These are phyloP conservation scores for Hippocampus comes DNA, from an alignment of 2,113 vertebrate genomes.

Conservation along the genomic window DNA sequence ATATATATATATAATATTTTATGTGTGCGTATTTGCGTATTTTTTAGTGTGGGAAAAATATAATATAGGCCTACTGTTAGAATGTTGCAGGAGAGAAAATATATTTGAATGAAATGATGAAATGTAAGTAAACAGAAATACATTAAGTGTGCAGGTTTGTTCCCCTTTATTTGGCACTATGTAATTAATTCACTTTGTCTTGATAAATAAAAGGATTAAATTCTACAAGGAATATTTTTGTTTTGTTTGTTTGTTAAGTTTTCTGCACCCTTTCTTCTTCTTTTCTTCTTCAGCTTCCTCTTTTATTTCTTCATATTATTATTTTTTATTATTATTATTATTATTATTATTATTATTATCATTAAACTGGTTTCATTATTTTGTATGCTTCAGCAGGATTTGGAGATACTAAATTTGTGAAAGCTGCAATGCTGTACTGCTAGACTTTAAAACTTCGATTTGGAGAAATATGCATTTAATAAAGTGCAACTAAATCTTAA, in stretches of 20 bases:
- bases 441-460: not conserved
- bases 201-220: too few relatives aligned
- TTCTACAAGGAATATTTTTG: too few relatives aligned
- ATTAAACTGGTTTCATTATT: not conserved
- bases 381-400: not conserved
- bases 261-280: too few relatives aligned
- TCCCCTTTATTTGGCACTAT: not conserved
- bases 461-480: not conserved
- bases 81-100: not conserved
- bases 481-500: not conserved
- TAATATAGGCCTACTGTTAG: not conserved
- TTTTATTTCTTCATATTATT: too few relatives aligned
- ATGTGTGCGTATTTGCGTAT: too few relatives aligned
- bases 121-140: not conserved
- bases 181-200: not conserved
- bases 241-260: too few relatives aligned
- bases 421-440: not conserved
- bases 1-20: too few relatives aligned
- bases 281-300: too few relatives aligned
- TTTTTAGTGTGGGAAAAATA: too few relatives aligned
- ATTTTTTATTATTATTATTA: too few relatives aligned
- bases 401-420: not conserved
- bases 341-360: not conserved
- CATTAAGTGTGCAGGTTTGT: not conserved
- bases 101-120: not conserved